Evolutionary conservation across 2,888 invertebrate genomes (phyloP).

Genomic region (Caenorhabditis becei): DNA sequence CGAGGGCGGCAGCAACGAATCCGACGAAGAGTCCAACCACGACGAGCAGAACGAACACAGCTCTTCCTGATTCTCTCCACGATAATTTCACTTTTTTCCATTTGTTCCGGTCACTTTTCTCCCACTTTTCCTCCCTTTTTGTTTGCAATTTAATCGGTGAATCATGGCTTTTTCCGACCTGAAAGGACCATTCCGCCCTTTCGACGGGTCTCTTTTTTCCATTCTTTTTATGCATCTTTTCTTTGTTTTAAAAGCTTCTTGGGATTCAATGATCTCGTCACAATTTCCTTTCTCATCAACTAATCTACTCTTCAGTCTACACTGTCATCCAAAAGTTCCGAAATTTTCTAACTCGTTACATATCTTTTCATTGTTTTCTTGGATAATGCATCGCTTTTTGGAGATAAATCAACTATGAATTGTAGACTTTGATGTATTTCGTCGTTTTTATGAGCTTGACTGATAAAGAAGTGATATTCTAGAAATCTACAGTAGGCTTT

Average conservation of each 20-base stretch:
- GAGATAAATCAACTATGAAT: neutral
- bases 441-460: too few species aligned
- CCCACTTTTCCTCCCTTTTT: constrained; percentile 1
- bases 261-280: constrained; percentile 26
- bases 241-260: constrained; percentile 4
- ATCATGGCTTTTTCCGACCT: constrained; percentile 17
- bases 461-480: too few species aligned
- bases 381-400: neutral
- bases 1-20: constrained; percentile 71
- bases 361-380: constrained; percentile 5
- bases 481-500: too few species aligned
- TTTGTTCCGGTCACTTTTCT: constrained; percentile 49
- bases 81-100: neutral
- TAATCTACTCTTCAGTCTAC: neutral
- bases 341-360: constrained; percentile 1
- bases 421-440: neutral
- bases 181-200: constrained; percentile 40
- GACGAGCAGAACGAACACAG: constrained; percentile 63
- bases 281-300: neutral
- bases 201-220: constrained; percentile 20
- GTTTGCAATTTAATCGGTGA: constrained; percentile 45
- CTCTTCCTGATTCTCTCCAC: constrained; percentile 26
- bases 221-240: constrained; percentile 9
- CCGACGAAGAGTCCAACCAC: constrained; percentile 71
- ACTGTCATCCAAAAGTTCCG: too few species aligned